Evolutionary conservation across 2,888 invertebrate genomes (phyloP), one percentile per base, ranked within the genome.

Genomic region (Nomada lathburiana): DNA sequence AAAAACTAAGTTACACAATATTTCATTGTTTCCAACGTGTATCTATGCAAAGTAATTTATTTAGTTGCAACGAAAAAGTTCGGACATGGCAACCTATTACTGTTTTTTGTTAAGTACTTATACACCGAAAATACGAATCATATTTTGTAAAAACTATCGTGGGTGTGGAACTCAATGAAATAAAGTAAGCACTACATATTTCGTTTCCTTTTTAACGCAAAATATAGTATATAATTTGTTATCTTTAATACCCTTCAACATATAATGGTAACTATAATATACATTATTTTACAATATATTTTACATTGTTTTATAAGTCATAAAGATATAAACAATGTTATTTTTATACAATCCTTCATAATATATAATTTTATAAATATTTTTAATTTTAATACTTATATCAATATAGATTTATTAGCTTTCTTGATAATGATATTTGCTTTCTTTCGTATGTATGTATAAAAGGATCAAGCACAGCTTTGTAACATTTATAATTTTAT

Each of bases 371-470:
- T 52, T 63, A 71, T 68, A 83, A 77, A 76, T 63, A 70, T 76
- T 44, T 59, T 71, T 55, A 36, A 74, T 74, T n/a, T 11, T 63
- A 78, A 82, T 82, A 82, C 44, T 77, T 74, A 60, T 74, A 57
- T 55, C 70, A n/a, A 59, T 59, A 76, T 53, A 71, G 65, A 73
- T 55, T 53, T 68, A 78, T 78, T 76, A 75, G 69, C 73, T 79
- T 79, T 73, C 79, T 76, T 76, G 79, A 83, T 72, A 76, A 83
- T 74, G 73, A 80, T 20, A 62, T 60, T 59, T 65, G 13, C 50
- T 64, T 64, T 63, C 73, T 57, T 16, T 74, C 13, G 52, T 26
- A 78, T 63, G 13, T 47, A 47, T 55, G n/a, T 20, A 47, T 36
- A 69, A 72, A 53, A 70, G 52, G 18, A 63, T 29, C 20, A 50